Base-by-base conservation (phyloP, 1,140 invertebrate genomes). In the Tetragnatha versicolor region DNA sequence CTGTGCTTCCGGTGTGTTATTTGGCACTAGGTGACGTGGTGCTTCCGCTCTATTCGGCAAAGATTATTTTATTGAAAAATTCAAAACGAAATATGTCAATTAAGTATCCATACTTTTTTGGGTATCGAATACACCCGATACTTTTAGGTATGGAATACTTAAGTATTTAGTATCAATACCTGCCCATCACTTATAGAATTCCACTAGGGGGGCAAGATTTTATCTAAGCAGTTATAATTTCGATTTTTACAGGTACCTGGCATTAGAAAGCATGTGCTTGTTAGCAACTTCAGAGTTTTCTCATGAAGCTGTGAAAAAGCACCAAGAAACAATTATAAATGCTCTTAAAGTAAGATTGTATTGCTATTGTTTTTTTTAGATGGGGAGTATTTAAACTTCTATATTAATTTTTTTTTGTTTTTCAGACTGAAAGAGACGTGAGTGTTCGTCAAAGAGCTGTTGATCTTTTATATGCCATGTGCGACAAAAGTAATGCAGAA, bases 381-480 rank as follows among this genome's bases (percentile, higher is more conserved):
- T n/a, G n/a, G n/a, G n/a, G n/a, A n/a, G n/a, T n/a, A n/a, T n/a
- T n/a, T n/a, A n/a, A n/a, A n/a, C 39, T 9, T 45, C 17, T 45
- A 45, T 45, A 45, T 45, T 17, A 47, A 47, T 47, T 47, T 47
- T 12, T 47, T 47, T 17, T 47, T 2, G 20, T 47, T 25, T 66
- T 75, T 81, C 82, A 91, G 90, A 98, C 97, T 91, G 98, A 99
- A 87, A 93, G 98, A 83, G 98, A 99, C 89, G 97, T 99, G 0
- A 98, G 96, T 78, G 98, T 99, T 0, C 90, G 98, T 79, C 98
- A 99, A 84, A 92, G 98, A 85, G 98, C 98, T 55, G 97, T 99
- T 2, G 98, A 99, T 88, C 88, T 99, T n/a, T 86, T 99, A 0
- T 99, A 99, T 87, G 98, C 98, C 17, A 99, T 99, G 98, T 99